Percentiles rank a stretch among this genome's conserved stretches.
Evolutionary conservation across 2,888 invertebrate genomes (phyloP).

Genomic region (Harpagoxenus sublaevis): DNA sequence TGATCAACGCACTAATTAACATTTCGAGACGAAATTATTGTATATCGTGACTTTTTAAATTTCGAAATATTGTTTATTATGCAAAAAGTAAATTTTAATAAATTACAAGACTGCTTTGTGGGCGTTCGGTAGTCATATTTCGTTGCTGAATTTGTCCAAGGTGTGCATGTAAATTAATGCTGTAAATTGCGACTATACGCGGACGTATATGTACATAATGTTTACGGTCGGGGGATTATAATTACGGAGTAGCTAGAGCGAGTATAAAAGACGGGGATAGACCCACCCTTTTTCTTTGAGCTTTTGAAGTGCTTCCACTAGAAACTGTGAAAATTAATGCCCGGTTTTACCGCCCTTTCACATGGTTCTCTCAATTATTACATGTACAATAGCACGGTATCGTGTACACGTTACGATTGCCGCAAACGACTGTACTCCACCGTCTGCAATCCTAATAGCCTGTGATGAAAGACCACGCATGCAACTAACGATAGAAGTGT

Average conservation of each 20-base stretch:
- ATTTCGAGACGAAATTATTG: too few relatives aligned
- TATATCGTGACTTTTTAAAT: too few relatives aligned
- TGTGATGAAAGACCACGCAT: conserved; percentile 15
- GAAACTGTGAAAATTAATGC: conserved; percentile 51
- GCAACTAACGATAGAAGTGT: conserved; percentile 11
- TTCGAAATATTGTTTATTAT: background rate
- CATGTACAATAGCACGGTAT: conserved; percentile 36
- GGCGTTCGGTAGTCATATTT: background rate
- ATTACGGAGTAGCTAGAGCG: conserved; percentile 23
- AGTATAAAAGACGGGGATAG: conserved; percentile 27
- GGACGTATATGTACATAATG: conserved; percentile 35
- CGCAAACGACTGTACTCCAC: conserved; percentile 16
- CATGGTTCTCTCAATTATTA: conserved; percentile 47
- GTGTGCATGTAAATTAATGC: conserved; percentile 28
- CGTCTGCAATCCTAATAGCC: conserved; percentile 31
- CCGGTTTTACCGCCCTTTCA: conserved; percentile 37
- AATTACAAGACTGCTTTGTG: conserved; percentile 18
- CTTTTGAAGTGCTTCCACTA: conserved; percentile 37
- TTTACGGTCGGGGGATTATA: conserved; percentile 44
- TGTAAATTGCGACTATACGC: conserved; percentile 30
- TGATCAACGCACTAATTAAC: background rate
- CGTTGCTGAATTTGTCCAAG: conserved; percentile 32
- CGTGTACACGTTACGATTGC: conserved; percentile 40
- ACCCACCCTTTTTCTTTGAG: conserved; percentile 30
- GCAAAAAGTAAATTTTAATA: background rate